Base-by-base conservation (phyloP, 2,888 invertebrate species). In the Linnaemya vulpina region DNA sequence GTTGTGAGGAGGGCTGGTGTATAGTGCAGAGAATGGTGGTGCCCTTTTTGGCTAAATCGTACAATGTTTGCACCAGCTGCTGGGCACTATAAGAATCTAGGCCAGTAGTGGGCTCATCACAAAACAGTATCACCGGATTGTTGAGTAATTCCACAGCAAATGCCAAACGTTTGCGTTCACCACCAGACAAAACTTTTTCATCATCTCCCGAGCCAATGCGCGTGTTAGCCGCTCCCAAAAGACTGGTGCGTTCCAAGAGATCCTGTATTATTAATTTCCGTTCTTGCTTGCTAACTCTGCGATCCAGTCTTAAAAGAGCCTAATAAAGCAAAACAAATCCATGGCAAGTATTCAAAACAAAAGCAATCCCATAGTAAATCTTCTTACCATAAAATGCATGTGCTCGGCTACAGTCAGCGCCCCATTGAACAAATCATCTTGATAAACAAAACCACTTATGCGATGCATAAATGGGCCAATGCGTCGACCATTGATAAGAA, bases 71-170 rank as follows among this genome's bases (percentile, higher is more conserved):
- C 77, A 97, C 95, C 78, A 99, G 93, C 90, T 96, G 97, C 90
- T 96, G 96, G 0, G 99, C 98, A 90, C 98, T 98, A 89, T 95
- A 98, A 0, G 98, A 97, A 91, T 99, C 99, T 77, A 96, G 91
- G 0, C 98, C 98, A 0, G 98, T 98, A 0, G 99, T 99, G 9
- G 98, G 98, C 90, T 99, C 99, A 90, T 99, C 99, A 90, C 98
- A 97, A 93, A 99, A 98, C 53, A 99, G 93, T 46, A 99, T 94
- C 0, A 96, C 95, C 0, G 99, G 99, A 93, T 98, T 97, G 53
- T 97, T 98, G 74, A 99, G 92, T 49, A 92, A 81, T 96, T 98
- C 98, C 0, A 97, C 96, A 5, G 98, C 99, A 91, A 99, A 98
- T 0, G 98, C 96, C 22, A 99, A 93, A 76, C 98, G 94, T 90